Evolutionary conservation across 2,113 vertebrate species (phyloP).

Genomic region (Pampusana beccarii): DNA sequence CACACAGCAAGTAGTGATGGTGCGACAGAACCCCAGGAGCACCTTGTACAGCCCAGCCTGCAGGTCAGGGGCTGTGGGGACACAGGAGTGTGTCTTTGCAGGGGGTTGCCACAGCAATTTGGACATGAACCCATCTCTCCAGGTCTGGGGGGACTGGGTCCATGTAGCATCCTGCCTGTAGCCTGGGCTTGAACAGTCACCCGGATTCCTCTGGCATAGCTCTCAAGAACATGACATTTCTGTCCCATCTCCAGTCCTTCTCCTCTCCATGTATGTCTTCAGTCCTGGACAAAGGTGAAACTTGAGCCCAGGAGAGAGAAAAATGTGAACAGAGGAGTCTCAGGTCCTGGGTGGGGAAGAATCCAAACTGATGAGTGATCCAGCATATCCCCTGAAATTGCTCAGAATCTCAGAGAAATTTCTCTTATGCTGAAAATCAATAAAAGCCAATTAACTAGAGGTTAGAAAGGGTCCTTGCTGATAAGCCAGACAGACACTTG

Average conservation of each 20-base stretch:
- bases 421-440: slow-evolving; percentile 24
- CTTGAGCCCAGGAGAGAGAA: background rate
- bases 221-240: background rate
- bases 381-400: background rate
- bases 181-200: background rate
- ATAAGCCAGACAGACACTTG: slow-evolving; percentile 28
- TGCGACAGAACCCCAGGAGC: background rate
- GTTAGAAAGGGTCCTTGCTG: slow-evolving; percentile 21
- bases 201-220: background rate
- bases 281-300: background rate
- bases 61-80: background rate
- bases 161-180: background rate
- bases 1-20: background rate
- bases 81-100: background rate
- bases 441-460: slow-evolving; percentile 29
- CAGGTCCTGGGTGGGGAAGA: background rate
- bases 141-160: background rate
- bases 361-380: background rate
- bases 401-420: background rate
- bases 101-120: background rate
- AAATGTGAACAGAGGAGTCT: background rate
- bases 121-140: background rate
- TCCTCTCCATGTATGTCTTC: background rate
- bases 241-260: background rate
- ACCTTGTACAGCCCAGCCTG: background rate